phyloP scores from a whole-genome alignment of 2,113 vertebrate species.

The Carassius auratus region DNA sequence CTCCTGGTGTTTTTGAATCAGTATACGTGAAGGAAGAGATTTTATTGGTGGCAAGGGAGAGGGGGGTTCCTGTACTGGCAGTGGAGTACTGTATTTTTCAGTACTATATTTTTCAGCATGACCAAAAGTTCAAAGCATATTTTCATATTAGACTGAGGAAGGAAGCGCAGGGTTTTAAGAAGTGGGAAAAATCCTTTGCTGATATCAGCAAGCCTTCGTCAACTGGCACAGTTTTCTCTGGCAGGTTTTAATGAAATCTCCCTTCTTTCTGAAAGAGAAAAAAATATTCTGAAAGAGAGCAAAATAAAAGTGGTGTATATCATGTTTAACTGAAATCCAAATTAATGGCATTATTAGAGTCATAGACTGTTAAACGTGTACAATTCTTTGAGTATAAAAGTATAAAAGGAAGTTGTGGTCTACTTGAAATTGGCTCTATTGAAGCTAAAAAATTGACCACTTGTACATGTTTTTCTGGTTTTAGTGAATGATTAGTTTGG shows the following conservation, averaged over 20 bases:
- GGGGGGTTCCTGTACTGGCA: slow-evolving; percentile 21
- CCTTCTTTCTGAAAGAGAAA: not conserved
- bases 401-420: not conserved
- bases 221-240: slow-evolving; percentile 35
- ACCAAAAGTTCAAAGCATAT: slow-evolving; percentile 41
- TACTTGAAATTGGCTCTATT: not conserved
- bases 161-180: slow-evolving; percentile 17
- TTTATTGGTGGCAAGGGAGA: slow-evolving; percentile 38
- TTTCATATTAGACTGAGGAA: slow-evolving; percentile 30
- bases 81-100: slow-evolving; percentile 41
- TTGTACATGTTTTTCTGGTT: too few relatives aligned
- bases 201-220: slow-evolving; percentile 26
- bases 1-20: not conserved
- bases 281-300: not conserved
- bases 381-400: not conserved
- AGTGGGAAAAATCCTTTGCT: slow-evolving; percentile 35
- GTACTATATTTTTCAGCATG: slow-evolving; percentile 22
- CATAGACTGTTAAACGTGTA: not conserved
- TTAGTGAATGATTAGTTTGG: too few relatives aligned
- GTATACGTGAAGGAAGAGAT: slow-evolving; percentile 8
- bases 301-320: not conserved
- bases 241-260: not conserved
- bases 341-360: not conserved
- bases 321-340: not conserved
- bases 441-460: not conserved